phyloP scores from a whole-genome alignment of 2,888 invertebrate genomes.

The Odiellus spinosus region DNA sequence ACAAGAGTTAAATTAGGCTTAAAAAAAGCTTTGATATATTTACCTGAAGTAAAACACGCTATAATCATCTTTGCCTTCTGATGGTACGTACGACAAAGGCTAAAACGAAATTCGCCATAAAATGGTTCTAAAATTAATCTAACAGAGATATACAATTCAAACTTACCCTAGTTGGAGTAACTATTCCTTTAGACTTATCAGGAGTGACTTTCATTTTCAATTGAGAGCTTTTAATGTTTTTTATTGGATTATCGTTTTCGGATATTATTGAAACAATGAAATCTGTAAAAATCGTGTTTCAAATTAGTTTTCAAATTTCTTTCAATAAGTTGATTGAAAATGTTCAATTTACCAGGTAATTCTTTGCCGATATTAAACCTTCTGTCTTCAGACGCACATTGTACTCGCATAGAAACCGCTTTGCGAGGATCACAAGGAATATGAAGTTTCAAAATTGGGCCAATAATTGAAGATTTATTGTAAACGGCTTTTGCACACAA shows the following conservation, averaged over 20 bases:
- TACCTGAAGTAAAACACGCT: too few relatives aligned
- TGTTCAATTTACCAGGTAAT: conserved; percentile 22
- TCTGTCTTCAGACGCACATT: conserved; percentile 23
- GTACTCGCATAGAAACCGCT: conserved; percentile 24
- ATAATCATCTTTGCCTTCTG: too few relatives aligned
- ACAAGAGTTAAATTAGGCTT: too few relatives aligned
- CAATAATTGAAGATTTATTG: conserved; percentile 20
- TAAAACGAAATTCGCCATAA: too few relatives aligned
- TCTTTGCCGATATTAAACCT: conserved; percentile 23
- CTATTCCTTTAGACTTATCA: too few relatives aligned
- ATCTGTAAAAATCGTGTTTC: conserved; percentile 19
- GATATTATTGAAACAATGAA: conserved; percentile 25
- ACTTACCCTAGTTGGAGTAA: too few relatives aligned
- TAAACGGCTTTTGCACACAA: conserved; percentile 28
- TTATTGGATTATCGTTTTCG: conserved; percentile 25
- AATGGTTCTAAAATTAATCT: too few relatives aligned
- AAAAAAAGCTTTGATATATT: too few relatives aligned
- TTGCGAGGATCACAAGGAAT: conserved; percentile 27
- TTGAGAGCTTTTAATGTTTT: conserved; percentile 23
- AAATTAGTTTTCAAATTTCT: not conserved
- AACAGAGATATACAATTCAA: too few relatives aligned
- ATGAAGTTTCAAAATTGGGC: conserved; percentile 25
- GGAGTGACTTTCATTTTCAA: conserved; percentile 27
- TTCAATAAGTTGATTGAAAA: not conserved
- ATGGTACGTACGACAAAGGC: too few relatives aligned